Evolutionary conservation across 2,888 invertebrate species (phyloP), one percentile per base, ranked within the genome.

Genomic region (Thysanoteuthis rhombus): DNA sequence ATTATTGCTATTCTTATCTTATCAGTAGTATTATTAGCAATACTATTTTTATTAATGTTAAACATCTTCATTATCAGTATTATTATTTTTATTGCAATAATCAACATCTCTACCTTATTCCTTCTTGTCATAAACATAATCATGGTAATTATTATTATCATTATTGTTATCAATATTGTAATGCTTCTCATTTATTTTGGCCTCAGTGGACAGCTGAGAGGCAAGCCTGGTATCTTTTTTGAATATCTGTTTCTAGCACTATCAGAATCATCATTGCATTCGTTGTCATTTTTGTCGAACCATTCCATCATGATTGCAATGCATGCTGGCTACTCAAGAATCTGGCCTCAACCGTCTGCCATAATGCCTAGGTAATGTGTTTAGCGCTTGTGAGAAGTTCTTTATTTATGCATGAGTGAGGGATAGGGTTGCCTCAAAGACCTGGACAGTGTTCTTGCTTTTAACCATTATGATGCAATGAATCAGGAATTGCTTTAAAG

Each of bases 211-310:
- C 75, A 75, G 75, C 75, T 19, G n/a, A n/a, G 2, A n/a, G n/a
- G 75, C 12, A n/a, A 32, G n/a, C 10, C 6, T n/a, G 16, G 16
- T n/a, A n/a, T n/a, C n/a, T 75, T 75, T 75, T n/a, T 75, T 8
- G 75, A 75, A 75, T 75, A n/a, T 75, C n/a, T 75, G 75, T 75
- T 75, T n/a, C n/a, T 75, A 75, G 22, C 58, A 58, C 22, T 25
- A 10, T 1, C 28, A 22, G 0, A 32, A 75, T 75, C 32, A 75
- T 75, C n/a, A 6, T n/a, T 75, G n/a, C n/a, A 75, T 8, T 75
- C n/a, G 75, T 75, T 75, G 75, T 75, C 75, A 75, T n/a, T 75
- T 75, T 75, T 75, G 75, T 75, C 75, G n/a, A 75, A 75, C 75
- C 75, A 75, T 75, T 75, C 75, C n/a, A n/a, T 75, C 75, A 75